Evolutionary conservation across 1,140 invertebrate species (phyloP).

Genomic region (Rhyzopertha dominica): DNA sequence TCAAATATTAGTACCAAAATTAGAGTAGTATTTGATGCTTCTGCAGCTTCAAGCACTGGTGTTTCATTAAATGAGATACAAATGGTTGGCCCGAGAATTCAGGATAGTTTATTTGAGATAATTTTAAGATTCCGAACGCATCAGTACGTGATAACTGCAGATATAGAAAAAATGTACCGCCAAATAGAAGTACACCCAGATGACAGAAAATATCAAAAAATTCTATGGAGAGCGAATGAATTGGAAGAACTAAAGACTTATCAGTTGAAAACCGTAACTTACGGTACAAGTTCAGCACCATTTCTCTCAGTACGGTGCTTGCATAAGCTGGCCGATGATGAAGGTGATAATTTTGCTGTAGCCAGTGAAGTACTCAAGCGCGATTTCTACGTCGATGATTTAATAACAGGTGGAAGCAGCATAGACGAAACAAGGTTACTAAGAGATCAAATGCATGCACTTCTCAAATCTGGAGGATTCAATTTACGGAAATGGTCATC

Average conservation of each 20-base stretch:
- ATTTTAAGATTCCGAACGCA: constrained; percentile 30
- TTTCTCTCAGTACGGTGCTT: constrained; percentile 28
- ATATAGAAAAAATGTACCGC: constrained; percentile 25
- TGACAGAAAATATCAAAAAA: constrained; percentile 37
- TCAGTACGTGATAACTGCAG: constrained; percentile 8
- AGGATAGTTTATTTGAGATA: constrained; percentile 37
- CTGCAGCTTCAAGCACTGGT: constrained; percentile 2
- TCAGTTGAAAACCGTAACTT: constrained; percentile 32
- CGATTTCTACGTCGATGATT: constrained; percentile 36
- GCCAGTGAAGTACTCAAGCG: constrained; percentile 14
- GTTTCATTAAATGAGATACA: constrained; percentile 24
- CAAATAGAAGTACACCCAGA: constrained; percentile 15
- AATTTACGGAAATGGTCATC: constrained; percentile 43
- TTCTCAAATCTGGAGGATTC: no score
- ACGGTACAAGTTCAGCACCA: constrained; percentile 26
- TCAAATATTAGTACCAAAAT: constrained; percentile 21
- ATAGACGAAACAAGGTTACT: constrained; percentile 18
- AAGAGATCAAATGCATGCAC: no score
- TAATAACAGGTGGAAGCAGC: constrained; percentile 22
- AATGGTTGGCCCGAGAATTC: constrained; percentile 37
- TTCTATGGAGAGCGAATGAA: constrained; percentile 39
- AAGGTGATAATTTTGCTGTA: constrained; percentile 20
- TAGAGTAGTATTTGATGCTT: constrained; percentile 23
- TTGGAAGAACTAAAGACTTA: constrained; percentile 27
- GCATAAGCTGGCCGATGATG: constrained; percentile 23